Base-by-base conservation (phyloP, 2,113 vertebrate species). In the Cisticola juncidis region DNA sequence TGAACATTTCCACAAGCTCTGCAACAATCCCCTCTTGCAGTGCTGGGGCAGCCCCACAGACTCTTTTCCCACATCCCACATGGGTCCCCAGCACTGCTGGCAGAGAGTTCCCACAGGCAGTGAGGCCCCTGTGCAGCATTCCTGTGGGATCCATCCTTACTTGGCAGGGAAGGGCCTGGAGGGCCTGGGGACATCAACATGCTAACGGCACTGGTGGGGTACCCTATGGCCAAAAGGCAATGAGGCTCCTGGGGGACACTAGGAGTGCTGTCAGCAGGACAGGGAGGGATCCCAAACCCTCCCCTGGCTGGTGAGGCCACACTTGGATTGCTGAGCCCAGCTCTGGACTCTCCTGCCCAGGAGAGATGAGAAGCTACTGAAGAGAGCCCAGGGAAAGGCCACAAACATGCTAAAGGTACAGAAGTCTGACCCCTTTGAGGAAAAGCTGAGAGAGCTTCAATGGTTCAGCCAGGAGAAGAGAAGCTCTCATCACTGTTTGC, bases 271-370 rank as follows among this genome's bases (percentile, higher is more conserved):
- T 18, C 74, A 51, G 45, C 14, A 6, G 44, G 58, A 51, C 31
- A 51, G 6, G 23, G 58, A 51, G 5, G 6, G 11, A 78, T 51
- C 17, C 31, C 14, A 35, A 10, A 5, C 16, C 11, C 60, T 14
- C 19, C 9, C 6, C 14, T 35, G 22, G 3, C 28, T 1, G 0
- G 4, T 22, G n/a, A 65, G 31, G 57, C 21, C 16, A 18, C 13
- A 56, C 9, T 35, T 26, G 22, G 31, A 57, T 4, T 12, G 18
- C 35, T 80, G 25, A 26, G 22, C 17, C 42, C 40, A 44, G 26
- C 31, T 48, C 42, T 28, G 44, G 14, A n/a, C 17, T 64, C 17
- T 57, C 31, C 26, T 19, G 35, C 12, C 21, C 42, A 50, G 36
- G 26, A 65, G 14, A 72, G 11, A 72, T 2, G 1, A 36, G 23